These are phyloP conservation scores for Zosterops japonicus DNA, from an alignment of 2,113 vertebrate genomes.

Conservation along the genomic window DNA sequence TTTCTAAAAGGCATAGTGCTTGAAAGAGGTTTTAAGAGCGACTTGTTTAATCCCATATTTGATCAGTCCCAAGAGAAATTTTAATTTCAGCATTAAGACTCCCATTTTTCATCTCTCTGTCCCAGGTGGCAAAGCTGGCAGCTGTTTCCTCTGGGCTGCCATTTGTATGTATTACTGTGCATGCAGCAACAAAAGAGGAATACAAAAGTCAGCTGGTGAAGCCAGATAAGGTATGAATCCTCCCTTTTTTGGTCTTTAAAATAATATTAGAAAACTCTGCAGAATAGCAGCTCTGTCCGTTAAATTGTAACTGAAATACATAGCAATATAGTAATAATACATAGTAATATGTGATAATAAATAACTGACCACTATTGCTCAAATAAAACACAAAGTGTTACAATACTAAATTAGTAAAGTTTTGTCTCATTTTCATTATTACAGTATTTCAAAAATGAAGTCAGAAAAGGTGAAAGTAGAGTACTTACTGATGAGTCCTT, in stretches of 20 bases:
- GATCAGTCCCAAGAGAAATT: no score
- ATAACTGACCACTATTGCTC: neutral
- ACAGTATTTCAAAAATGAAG: neutral
- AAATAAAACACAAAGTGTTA: neutral
- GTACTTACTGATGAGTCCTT: neutral
- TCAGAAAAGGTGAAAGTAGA: neutral
- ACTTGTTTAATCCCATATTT: no score
- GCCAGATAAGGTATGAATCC: constrained; percentile 76
- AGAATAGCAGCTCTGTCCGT: neutral
- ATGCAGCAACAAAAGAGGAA: no score
- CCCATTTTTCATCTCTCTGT: no score
- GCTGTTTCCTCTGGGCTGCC: no score
- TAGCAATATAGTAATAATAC: neutral
- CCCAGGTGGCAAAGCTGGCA: no score
- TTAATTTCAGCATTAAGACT: no score
- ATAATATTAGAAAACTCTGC: neutral
- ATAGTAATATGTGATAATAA: neutral
- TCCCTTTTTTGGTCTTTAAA: neutral
- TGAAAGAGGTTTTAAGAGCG: no score
- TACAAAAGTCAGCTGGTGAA: constrained; percentile 32
- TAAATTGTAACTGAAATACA: neutral
- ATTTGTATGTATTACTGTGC: no score
- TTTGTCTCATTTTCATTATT: neutral
- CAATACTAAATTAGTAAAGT: neutral
- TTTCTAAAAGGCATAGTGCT: no score